phyloP scores from a whole-genome alignment of 2,797 vertebrate genomes.

The Galago senegalensis region DNA sequence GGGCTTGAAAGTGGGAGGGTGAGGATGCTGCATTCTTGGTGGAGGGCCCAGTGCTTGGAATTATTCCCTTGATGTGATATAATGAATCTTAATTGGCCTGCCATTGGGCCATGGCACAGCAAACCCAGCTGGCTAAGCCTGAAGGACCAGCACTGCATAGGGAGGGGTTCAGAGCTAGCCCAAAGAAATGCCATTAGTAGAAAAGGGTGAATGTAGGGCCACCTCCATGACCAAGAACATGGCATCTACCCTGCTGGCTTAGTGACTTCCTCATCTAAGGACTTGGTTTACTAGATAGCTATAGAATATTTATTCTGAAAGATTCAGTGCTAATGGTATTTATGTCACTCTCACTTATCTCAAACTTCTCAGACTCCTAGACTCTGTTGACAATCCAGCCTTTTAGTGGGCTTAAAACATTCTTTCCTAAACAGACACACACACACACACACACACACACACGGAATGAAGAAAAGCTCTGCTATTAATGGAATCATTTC shows the following conservation, averaged over 20 bases:
- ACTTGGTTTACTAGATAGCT: slow-evolving; percentile 4
- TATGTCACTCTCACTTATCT: background rate
- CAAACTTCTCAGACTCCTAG: slow-evolving; percentile 48
- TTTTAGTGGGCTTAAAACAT: slow-evolving; percentile 49
- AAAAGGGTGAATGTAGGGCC: background rate
- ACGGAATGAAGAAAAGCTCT: background rate
- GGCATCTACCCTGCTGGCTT: background rate
- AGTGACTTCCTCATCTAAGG: slow-evolving; percentile 39
- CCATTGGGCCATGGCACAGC: slow-evolving; percentile 36
- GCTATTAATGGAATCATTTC: slow-evolving; percentile 35
- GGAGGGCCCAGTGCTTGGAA: slow-evolving; percentile 68
- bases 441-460: background rate
- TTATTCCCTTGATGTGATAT: slow-evolving; percentile 77
- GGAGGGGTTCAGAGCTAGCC: background rate
- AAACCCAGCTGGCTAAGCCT: slow-evolving; percentile 13
- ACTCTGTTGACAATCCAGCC: background rate
- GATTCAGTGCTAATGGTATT: background rate
- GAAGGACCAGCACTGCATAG: slow-evolving; percentile 5
- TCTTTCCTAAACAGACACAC: background rate
- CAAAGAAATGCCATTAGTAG: slow-evolving; percentile 50
- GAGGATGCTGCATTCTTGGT: slow-evolving; percentile 74
- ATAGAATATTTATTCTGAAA: slow-evolving; percentile 42
- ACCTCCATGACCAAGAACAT: background rate
- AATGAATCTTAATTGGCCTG: slow-evolving; percentile 75
- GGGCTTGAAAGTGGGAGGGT: slow-evolving; percentile 73